Evolutionary conservation across 2,888 invertebrate species (phyloP), one percentile per base, ranked within the genome.

Genomic region (Trachelus troglodyta): DNA sequence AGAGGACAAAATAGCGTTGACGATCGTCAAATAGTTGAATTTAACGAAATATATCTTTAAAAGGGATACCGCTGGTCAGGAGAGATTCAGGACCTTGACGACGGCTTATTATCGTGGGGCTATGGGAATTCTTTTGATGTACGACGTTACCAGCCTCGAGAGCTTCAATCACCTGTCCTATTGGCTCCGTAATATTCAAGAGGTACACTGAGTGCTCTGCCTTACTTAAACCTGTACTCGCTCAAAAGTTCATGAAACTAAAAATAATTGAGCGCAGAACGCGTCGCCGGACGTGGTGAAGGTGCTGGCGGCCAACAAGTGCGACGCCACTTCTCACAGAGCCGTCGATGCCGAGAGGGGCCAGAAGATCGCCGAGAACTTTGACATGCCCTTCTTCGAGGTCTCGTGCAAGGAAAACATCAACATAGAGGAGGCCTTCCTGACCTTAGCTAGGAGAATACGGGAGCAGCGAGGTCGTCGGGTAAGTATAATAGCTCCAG

Each of bases 91-190:
- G 69, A 97, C 97, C 12, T 92, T 97, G 82, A 97, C 97, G 75
- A 97, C 97, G 15, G 97, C 97, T 9, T 97, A 97, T 92, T 97
- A 97, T 92, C 93, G 97, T 74, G 97, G 97, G 6, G 97, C 97
- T 23, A 97, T 97, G 97, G 98, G 98, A 76, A 97, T 98, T 85
- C 93, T 97, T 74, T 94, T 98, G 34, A 96, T 98, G 94, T 98
- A 98, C 90, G 98, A 98, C 91, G 96, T 97, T 84, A 97, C 97
- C 69, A 97, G 96, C 91, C 92, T 96, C 88, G 96, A 97, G 88
- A 97, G 97, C n/a, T 98, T 97, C 91, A 96, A 97, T 90, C 96
- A 97, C 92, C 93, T 98, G 83, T 95, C 96, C 12, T 97, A 97
- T 90, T 98, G 98, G 98, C 93, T 98, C 81, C 94, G 96, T 90